These are phyloP conservation scores for Uropsilus gracilis DNA, from an alignment of 2,113 vertebrate genomes.

Conservation along the genomic window DNA sequence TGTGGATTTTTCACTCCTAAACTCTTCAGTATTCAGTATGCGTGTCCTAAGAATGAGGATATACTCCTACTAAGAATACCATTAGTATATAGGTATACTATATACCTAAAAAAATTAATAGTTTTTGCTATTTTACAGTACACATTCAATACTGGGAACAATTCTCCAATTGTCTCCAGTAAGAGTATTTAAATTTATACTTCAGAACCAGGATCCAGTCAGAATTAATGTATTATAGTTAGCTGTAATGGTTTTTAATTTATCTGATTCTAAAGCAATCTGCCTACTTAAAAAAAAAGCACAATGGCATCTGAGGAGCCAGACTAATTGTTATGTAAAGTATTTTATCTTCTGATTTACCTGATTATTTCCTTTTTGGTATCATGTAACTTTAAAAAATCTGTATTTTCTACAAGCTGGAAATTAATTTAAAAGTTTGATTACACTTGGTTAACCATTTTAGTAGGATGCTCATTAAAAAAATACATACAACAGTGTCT, in stretches of 20 bases:
- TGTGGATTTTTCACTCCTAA: neutral
- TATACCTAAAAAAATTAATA: conserved; percentile 16
- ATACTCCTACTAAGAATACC: neutral
- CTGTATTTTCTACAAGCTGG: neutral
- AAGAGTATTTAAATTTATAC: neutral
- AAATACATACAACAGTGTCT: neutral
- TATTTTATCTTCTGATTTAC: conserved; percentile 8
- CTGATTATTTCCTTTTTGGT: neutral
- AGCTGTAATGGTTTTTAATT: neutral
- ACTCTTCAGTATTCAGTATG: neutral
- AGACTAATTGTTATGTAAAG: neutral
- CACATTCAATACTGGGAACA: neutral
- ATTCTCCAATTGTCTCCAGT: neutral
- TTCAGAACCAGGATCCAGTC: neutral
- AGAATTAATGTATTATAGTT: neutral
- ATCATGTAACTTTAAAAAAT: conserved; percentile 13
- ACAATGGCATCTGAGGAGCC: neutral
- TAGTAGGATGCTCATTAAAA: neutral
- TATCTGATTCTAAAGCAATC: conserved; percentile 39
- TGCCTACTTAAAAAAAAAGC: neutral
- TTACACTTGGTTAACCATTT: conserved; percentile 28
- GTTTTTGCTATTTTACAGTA: neutral
- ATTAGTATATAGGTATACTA: too few species aligned
- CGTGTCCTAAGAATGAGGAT: neutral
- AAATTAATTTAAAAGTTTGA: conserved; percentile 36